phyloP scores from a whole-genome alignment of 2,888 invertebrate species.

The Phania funesta region DNA sequence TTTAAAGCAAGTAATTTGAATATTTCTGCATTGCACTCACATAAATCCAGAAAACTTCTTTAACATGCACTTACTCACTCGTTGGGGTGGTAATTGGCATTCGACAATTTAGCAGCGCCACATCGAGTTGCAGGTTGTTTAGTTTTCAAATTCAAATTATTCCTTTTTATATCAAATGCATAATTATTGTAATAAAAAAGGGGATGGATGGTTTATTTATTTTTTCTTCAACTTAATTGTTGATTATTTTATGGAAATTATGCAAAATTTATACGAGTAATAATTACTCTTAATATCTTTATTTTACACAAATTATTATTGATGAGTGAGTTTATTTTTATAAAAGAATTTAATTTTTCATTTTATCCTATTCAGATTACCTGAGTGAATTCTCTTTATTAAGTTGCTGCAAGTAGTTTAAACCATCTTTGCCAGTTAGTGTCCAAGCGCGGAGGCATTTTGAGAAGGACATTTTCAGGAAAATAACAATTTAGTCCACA shows the following conservation, averaged over 20 bases:
- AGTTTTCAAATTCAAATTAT: slow-evolving; percentile 12
- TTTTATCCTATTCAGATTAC: no score
- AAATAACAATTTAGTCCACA: no score
- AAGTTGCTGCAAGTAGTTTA: no score
- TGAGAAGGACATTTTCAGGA: no score
- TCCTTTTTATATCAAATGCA: slow-evolving; percentile 8
- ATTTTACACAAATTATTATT: slow-evolving; percentile 11
- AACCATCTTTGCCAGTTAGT: no score
- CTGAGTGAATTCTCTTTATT: no score
- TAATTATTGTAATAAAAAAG: slow-evolving; percentile 24
- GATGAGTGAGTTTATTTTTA: slow-evolving; percentile 11
- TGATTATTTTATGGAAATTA: slow-evolving; percentile 30
- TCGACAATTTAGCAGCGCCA: slow-evolving; percentile 26
- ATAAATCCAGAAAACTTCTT: background rate
- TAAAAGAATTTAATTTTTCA: no score
- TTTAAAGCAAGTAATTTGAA: slow-evolving; percentile 52
- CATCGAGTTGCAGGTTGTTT: slow-evolving; percentile 9
- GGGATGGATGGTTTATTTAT: slow-evolving; percentile 24
- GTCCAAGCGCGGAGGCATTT: no score
- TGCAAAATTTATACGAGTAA: background rate
- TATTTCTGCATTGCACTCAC: slow-evolving; percentile 35
- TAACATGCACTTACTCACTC: background rate
- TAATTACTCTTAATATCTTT: slow-evolving; percentile 19
- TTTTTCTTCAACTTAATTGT: background rate
- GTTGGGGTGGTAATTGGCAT: slow-evolving; percentile 31